Evolutionary conservation across 1,140 invertebrate genomes (phyloP), one percentile per base, ranked within the genome.

Genomic region (Rhagoletis zephyria): DNA sequence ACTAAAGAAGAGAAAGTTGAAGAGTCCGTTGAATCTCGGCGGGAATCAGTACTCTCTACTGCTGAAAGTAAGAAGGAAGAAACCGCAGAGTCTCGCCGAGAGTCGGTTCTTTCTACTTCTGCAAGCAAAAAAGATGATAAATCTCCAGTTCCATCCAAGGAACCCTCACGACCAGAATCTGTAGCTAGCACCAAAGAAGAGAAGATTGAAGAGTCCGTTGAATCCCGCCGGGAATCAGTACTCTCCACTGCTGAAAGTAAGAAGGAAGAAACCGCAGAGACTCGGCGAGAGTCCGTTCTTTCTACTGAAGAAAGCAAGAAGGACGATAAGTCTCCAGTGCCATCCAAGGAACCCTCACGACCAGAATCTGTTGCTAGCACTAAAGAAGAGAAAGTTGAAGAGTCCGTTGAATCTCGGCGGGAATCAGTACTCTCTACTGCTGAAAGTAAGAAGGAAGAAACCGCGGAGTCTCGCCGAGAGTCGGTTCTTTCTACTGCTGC

Each of bases 401-500:
- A 90, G 61, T 89, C 87, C 4, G 56, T 88, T 0, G 89, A 88
- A 61, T 89, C 90, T 0, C 88, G 89, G 30, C 89, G 88, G 2
- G 89, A 87, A 9, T 90, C 90, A 14, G 74, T 89, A 19, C 56
- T 88, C 0, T 89, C 90, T 0, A 90, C 88, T n/a, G 56, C 87
- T 1, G 90, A 90, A 70, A 89, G 85, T 87, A 90, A 89, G 48
- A 48, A 45, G 48, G 10, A 74, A 74, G 67, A 45, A n/a, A 63
- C 4, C 12, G 61, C 4, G 0, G 61, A 63, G 16, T 63, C 61
- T 14, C 61, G 1, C 4, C 61, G 61, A 4, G 61, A 63, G 12
- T 63, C 61, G 4, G n/a, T 63, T 4, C 12, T 3, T 1, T 90
- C 90, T 10, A 40, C 87, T 3, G 88, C 64, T n/a, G 86, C 87